Base-by-base conservation (phyloP, 1,140 invertebrate genomes). In the Dendrolimus punctatus region DNA sequence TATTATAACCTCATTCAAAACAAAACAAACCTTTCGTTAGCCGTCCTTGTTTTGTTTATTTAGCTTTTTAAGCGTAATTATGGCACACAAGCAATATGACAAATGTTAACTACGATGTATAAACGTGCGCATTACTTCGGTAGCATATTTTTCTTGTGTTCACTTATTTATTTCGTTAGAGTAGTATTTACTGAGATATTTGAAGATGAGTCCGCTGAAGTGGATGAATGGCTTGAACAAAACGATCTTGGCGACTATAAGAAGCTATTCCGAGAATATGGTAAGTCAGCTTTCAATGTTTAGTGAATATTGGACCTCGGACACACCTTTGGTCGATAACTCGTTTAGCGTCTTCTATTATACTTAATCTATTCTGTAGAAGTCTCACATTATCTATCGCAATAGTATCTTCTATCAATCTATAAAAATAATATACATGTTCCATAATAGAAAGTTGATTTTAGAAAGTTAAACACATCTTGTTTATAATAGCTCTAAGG, bases 201-300 rank as follows among this genome's bases (percentile, higher is more conserved):
- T 58, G 76, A 89, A 67, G 88, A 89, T 60, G 89, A 91, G 62
- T 76, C 85, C 58, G 88, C 76, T 39, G 88, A 90, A 79, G 91
- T 92, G 44, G 91, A 93, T 59, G 87, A 91, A 65, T 95, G 93
- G 93, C 76, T 94, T 46, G 89, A 91, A 47, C 90, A 93, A 69
- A 93, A 92, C 73, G 89, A 91, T 51, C 81, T 95, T 37, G 79
- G 89, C 37, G 87, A 92, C 53, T 93, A 93, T 68, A 90, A 91
- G 62, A 85, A 91, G 53, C 71, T 93, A 5, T 94, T 94, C 68
- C 89, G 85, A 64, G 88, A 92, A 68, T 89, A 91, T 87, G 93
- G 93, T 94, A 79, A 90, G 90, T 87, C 42, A 8, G n/a, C 6
- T 39, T 39, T 44, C 38, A 45, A 6, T 39, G 39, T 51, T 45